phyloP scores from a whole-genome alignment of 2,113 vertebrate species.

The Alectura lathami region DNA sequence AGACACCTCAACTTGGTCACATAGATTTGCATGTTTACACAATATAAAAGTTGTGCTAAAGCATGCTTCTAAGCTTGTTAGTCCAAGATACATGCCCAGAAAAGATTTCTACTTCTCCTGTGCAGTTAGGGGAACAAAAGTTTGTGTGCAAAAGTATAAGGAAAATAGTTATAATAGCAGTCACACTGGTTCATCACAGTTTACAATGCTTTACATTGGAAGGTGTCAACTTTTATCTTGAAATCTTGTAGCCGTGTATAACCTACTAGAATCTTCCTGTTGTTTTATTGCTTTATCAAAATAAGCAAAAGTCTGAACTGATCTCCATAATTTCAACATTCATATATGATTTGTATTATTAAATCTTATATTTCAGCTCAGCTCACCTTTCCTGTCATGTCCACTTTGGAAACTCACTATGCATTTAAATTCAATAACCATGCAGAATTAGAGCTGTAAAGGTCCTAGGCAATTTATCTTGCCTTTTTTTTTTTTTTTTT shows the following conservation, averaged over 20 bases:
- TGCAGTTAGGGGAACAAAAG: neutral
- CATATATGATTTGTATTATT: constrained; percentile 13
- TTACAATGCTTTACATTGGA: neutral
- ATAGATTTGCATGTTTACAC: constrained; percentile 31
- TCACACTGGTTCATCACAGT: neutral
- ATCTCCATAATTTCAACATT: neutral
- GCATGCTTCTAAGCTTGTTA: neutral
- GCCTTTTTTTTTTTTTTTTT: neutral
- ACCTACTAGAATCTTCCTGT: neutral
- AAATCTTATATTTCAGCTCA: neutral
- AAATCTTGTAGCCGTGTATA: neutral
- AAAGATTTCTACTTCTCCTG: neutral
- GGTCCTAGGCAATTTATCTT: neutral
- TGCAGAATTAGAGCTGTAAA: neutral
- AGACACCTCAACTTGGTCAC: neutral
- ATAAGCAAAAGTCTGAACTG: neutral
- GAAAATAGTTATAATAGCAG: neutral
- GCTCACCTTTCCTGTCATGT: constrained; percentile 13
- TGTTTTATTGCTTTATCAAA: neutral
- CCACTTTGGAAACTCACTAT: neutral
- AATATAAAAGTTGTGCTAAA: neutral
- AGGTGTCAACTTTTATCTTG: neutral
- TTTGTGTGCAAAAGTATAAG: neutral
- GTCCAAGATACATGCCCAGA: neutral
- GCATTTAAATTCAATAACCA: constrained; percentile 11